Conservation (phyloP, 1,140 invertebrate species). For the Zaprionus ornatus region DNA sequence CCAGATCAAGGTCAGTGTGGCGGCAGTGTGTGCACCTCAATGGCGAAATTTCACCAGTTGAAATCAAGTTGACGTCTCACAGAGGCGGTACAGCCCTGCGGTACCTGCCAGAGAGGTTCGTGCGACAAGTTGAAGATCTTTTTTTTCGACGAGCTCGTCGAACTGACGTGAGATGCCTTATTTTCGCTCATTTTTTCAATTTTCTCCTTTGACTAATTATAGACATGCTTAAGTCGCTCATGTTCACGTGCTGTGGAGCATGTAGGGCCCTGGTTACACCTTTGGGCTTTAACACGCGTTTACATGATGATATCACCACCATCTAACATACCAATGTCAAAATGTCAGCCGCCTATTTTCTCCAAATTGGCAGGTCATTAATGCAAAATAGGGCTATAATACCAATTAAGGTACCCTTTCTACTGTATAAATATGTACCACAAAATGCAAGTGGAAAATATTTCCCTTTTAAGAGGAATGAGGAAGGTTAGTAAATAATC, state of each 20-base stretch:
- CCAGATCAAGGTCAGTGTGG: constrained; percentile 55
- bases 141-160: background rate
- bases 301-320: constrained; percentile 11
- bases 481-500: no score
- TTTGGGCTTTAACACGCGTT: background rate
- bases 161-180: background rate
- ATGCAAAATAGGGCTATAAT: background rate
- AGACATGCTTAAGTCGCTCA: constrained; percentile 7
- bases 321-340: background rate
- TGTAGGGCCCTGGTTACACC: background rate
- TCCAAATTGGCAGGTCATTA: background rate
- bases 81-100: background rate
- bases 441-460: no score
- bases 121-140: background rate
- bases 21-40: constrained; percentile 22
- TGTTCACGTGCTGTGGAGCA: constrained; percentile 35
- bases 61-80: constrained; percentile 36
- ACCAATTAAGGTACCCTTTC: no score
- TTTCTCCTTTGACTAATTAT: constrained; percentile 20
- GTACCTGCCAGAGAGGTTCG: background rate
- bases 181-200: background rate
- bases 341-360: background rate
- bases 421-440: no score
- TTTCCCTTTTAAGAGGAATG: no score
- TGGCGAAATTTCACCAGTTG: constrained; percentile 55